Conservation (phyloP, 2,888 invertebrate species). For the Aleiodes leptofemur region DNA sequence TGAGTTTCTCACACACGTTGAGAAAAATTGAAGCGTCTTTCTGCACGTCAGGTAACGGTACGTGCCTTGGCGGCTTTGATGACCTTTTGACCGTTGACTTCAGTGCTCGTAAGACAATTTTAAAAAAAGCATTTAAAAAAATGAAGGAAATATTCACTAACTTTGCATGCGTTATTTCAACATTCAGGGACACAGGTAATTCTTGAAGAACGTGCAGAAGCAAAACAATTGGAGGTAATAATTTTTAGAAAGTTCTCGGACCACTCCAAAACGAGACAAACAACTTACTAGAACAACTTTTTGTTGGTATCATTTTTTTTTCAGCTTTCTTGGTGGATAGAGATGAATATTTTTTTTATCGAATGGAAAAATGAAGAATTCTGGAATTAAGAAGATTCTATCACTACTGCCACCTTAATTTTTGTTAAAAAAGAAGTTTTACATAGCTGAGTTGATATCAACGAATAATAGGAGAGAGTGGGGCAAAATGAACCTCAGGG, state of each 20-base stretch:
- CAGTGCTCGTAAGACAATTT: neutral
- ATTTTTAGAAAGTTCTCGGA: neutral
- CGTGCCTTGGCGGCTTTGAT: slow-evolving; percentile 4
- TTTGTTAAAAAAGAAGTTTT: too few relatives aligned
- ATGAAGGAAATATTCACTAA: neutral
- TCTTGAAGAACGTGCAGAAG: neutral
- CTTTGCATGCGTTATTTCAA: neutral
- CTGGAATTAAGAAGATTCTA: too few relatives aligned
- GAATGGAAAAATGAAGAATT: too few relatives aligned
- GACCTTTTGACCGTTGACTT: slow-evolving; percentile 27
- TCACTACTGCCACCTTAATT: too few relatives aligned
- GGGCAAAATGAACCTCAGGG: too few relatives aligned
- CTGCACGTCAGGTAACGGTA: slow-evolving; percentile 8
- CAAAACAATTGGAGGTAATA: neutral
- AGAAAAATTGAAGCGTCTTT: slow-evolving; percentile 11
- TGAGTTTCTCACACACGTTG: neutral
- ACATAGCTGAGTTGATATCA: too few relatives aligned
- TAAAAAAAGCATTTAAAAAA: neutral
- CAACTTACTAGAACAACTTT: too few relatives aligned
- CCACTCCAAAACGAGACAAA: neutral
- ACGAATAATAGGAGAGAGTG: too few relatives aligned
- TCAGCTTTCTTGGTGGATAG: too few relatives aligned
- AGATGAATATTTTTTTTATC: too few relatives aligned
- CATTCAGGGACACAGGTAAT: slow-evolving; percentile 6
- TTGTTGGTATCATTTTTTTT: too few relatives aligned